Evolutionary conservation across 2,113 vertebrate species (phyloP).

Genomic region (Atractosteus spatula): DNA sequence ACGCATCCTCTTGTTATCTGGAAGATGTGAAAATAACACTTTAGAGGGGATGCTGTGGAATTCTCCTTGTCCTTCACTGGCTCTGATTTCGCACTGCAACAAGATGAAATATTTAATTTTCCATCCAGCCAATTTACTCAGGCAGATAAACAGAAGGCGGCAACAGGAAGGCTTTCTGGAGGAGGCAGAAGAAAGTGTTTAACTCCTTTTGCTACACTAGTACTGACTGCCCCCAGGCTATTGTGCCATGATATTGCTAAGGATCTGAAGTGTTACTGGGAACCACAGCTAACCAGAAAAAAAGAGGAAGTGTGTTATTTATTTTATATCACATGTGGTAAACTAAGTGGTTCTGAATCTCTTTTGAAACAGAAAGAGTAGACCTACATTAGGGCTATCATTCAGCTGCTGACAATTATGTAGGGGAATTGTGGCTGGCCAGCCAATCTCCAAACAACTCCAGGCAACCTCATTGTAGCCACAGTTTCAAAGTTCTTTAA

Average conservation of each 20-base stretch:
- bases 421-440: conserved; percentile 58
- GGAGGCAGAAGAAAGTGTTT: neutral
- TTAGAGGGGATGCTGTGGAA: neutral
- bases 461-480: conserved; percentile 47
- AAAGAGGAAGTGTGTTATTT: conserved; percentile 18
- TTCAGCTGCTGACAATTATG: conserved; percentile 58
- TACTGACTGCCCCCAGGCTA: neutral
- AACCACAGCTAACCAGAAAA: conserved; percentile 2
- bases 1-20: too few species aligned
- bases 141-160: neutral
- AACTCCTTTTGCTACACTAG: neutral
- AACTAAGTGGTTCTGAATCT: conserved; percentile 13
- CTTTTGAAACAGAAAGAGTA: conserved; percentile 27
- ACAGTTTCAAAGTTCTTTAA: conserved; percentile 30
- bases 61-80: neutral
- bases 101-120: conserved; percentile 2
- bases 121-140: neutral
- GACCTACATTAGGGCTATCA: conserved; percentile 23
- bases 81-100: neutral
- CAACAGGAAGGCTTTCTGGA: neutral
- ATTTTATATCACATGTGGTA: conserved; percentile 26
- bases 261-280: conserved; percentile 2
- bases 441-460: conserved; percentile 51
- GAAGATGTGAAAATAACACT: neutral
- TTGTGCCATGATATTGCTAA: neutral